Conservation (phyloP, 2,797 vertebrate species). For the Zenarchopterus dispar region DNA sequence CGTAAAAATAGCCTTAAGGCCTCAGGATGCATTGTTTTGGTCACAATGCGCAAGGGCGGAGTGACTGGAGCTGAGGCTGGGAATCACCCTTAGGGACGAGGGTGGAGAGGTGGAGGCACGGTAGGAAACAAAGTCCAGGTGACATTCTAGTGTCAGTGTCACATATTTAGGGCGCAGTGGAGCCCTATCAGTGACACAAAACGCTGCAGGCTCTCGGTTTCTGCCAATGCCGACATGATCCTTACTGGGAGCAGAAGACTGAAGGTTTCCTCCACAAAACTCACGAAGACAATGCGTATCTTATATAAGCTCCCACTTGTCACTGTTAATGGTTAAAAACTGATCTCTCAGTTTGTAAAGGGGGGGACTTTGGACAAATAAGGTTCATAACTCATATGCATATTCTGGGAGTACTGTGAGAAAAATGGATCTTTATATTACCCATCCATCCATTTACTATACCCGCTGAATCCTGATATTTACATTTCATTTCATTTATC, state of each 20-base stretch:
- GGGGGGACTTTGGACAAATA: constrained; percentile 13
- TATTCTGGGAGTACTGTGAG: not conserved
- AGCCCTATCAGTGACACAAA: constrained; percentile 77
- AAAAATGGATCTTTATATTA: no score
- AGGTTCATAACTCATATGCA: not conserved
- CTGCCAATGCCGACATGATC: constrained; percentile 61
- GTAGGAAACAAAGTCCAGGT: constrained; percentile 80
- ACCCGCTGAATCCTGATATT: no score
- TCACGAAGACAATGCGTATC: constrained; percentile 65
- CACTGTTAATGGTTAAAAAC: constrained; percentile 46
- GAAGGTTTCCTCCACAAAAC: constrained; percentile 51
- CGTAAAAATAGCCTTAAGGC: constrained; percentile 66
- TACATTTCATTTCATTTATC: not conserved
- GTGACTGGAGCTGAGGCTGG: constrained; percentile 68
- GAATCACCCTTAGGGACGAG: constrained; percentile 68
- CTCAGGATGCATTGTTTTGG: constrained; percentile 60
- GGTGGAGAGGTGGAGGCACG: constrained; percentile 69
- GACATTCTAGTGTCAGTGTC: constrained; percentile 79
- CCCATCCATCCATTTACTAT: no score
- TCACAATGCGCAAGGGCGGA: constrained; percentile 72
- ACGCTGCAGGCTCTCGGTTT: constrained; percentile 59
- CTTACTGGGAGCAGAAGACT: constrained; percentile 45
- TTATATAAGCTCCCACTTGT: constrained; percentile 56
- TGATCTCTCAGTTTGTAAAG: constrained; percentile 44
- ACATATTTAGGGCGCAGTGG: constrained; percentile 57